Evolutionary conservation across 2,113 vertebrate genomes (phyloP).

Genomic region (Xenopus tropicalis): DNA sequence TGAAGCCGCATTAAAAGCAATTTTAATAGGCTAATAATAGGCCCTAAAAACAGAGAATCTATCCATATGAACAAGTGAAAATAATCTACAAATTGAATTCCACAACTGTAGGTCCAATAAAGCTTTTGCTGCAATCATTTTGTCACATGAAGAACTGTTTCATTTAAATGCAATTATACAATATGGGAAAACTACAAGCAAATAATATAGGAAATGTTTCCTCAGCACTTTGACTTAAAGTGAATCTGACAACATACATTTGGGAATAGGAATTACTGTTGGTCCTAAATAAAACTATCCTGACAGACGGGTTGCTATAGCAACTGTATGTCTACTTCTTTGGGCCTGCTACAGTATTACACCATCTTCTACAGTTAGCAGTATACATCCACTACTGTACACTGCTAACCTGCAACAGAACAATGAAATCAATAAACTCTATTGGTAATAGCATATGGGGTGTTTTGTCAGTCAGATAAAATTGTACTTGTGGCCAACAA

Average conservation of each 20-base stretch:
- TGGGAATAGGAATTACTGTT: conserved; percentile 72
- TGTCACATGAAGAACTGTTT: not conserved
- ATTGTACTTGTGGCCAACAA: too few relatives aligned
- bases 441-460: too few relatives aligned
- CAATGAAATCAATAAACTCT: too few relatives aligned
- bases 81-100: too few relatives aligned
- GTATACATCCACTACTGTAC: conserved; percentile 28
- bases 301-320: conserved; percentile 73
- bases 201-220: conserved; percentile 30
- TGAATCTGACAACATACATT: conserved; percentile 62
- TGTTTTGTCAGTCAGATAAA: too few relatives aligned
- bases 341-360: too few relatives aligned
- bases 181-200: conserved; percentile 9
- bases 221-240: conserved; percentile 49
- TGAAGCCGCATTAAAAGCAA: too few relatives aligned
- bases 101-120: not conserved
- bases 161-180: not conserved
- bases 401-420: not conserved
- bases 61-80: too few relatives aligned
- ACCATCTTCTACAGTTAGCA: too few relatives aligned
- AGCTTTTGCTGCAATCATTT: not conserved
- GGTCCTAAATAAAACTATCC: conserved; percentile 61
- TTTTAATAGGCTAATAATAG: too few relatives aligned
- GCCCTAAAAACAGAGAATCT: too few relatives aligned
- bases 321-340: conserved; percentile 57